phyloP scores from a whole-genome alignment of 2,113 vertebrate genomes.

The Probosciger aterrimus region DNA sequence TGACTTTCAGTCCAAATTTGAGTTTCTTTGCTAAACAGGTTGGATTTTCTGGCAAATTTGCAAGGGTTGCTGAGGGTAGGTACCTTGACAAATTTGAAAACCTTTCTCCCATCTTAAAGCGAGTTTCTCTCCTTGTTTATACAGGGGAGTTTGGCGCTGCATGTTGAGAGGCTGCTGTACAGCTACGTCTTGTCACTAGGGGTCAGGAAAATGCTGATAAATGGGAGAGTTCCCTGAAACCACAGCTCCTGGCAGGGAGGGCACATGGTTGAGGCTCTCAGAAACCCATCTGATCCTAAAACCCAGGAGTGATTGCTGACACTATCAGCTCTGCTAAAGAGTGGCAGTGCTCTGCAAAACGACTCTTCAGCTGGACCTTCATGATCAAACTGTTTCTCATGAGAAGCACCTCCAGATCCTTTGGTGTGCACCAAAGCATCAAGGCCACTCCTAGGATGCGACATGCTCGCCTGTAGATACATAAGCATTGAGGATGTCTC shows the following conservation, averaged over 20 bases:
- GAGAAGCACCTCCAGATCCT: not conserved
- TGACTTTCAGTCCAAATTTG: not conserved
- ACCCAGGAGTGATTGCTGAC: not conserved
- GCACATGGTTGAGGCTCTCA: not conserved
- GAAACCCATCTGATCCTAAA: rapidly evolving
- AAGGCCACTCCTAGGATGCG: not conserved
- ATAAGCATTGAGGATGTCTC: not conserved
- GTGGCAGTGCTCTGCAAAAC: rapidly evolving
- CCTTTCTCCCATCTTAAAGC: not conserved
- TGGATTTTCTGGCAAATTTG: not conserved
- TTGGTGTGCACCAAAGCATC: not conserved
- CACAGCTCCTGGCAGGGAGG: not conserved
- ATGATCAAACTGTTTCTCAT: rapidly evolving
- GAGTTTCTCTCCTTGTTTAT: not conserved
- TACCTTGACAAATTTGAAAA: not conserved
- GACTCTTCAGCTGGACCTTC: not conserved
- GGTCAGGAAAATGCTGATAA: constrained; percentile 55
- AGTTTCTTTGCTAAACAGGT: not conserved
- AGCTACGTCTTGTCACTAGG: constrained; percentile 24
- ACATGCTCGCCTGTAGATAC: rapidly evolving
- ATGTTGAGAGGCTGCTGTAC: not conserved
- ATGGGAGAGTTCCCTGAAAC: not conserved
- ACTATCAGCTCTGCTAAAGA: not conserved
- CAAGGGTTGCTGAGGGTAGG: rapidly evolving
- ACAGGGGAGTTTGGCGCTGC: rapidly evolving